phyloP scores from a whole-genome alignment of 2,113 vertebrate genomes.

The Drymodes brunneopygia region DNA sequence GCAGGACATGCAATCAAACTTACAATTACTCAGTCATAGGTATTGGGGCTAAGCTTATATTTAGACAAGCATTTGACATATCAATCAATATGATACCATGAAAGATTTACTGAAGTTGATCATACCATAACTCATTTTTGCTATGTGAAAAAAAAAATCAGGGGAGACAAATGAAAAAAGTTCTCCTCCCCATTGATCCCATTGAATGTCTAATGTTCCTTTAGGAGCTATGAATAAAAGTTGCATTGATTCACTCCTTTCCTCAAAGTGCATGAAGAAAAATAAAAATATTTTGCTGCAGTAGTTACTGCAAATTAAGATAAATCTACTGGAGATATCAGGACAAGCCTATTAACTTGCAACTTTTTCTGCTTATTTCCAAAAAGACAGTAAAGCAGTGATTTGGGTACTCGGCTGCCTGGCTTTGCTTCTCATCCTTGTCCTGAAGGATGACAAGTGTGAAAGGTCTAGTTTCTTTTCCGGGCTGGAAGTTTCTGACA shows the following conservation, averaged over 20 bases:
- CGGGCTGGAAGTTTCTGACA: not conserved
- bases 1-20: not conserved
- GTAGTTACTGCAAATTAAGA: not conserved
- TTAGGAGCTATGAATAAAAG: not conserved
- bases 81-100: not conserved
- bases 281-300: not conserved
- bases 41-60: not conserved
- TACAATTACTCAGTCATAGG: not conserved
- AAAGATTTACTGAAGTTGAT: not conserved
- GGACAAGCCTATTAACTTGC: not conserved
- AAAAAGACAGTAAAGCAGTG: not conserved
- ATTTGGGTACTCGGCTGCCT: accelerated
- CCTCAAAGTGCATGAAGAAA: not conserved
- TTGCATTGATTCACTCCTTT: not conserved
- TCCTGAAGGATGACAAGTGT: not conserved
- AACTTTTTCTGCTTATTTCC: not conserved
- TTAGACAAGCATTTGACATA: constrained; percentile 36
- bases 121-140: not conserved
- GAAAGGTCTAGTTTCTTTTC: not conserved
- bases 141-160: not conserved
- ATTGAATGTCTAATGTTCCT: not conserved
- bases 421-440: not conserved
- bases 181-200: not conserved
- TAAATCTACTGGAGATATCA: not conserved
- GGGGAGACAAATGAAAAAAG: not conserved